Evolutionary conservation across 30 jellyfish, hydroid and myxozoan species (phyloP), one percentile per base, ranked within the genome.

Genomic region (Chironex yamaguchii): DNA sequence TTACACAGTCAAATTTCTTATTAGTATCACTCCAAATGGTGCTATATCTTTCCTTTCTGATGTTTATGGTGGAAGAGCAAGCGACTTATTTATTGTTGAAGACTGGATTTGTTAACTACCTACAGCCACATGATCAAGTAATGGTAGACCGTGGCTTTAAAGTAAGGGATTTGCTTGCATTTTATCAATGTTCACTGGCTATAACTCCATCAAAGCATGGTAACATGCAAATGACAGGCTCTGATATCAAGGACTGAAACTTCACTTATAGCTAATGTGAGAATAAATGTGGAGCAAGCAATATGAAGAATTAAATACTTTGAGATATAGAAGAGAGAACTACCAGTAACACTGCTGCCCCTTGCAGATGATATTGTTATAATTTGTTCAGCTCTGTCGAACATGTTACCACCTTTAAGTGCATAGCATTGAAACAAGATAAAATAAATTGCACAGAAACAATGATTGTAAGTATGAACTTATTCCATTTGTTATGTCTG

Each of bases 131-230:
- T 24, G 96, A 91, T 34, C 49, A 29, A 22, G 89, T 83, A 0
- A 49, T 66, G 97, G 97, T 89, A 11, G 96, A 74, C 76, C 14
- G 97, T 1, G 97, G 98, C 48, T 85, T 85, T 51, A 85, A 82
- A 29, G 83, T 79, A 4, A 31, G 36, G 30, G 51, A 85, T 0
- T 81, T 72, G 62, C 64, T 87, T 11, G 50, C 92, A 29, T 21
- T 78, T 26, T 13, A 63, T 4, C 92, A 1, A 29, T 77, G 87
- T 35, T 6, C 66, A 2, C 28, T 87, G 31, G n/a, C n/a, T n/a
- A n/a, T n/a, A n/a, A n/a, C n/a, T n/a, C n/a, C n/a, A n/a, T n/a
- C n/a, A n/a, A n/a, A n/a, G n/a, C n/a, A n/a, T n/a, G n/a, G n/a
- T n/a, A n/a, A n/a, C n/a, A n/a, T n/a, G n/a, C n/a, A n/a, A n/a